Evolutionary conservation across 2,797 vertebrate species (phyloP).

Genomic region (Ataeniobius toweri): DNA sequence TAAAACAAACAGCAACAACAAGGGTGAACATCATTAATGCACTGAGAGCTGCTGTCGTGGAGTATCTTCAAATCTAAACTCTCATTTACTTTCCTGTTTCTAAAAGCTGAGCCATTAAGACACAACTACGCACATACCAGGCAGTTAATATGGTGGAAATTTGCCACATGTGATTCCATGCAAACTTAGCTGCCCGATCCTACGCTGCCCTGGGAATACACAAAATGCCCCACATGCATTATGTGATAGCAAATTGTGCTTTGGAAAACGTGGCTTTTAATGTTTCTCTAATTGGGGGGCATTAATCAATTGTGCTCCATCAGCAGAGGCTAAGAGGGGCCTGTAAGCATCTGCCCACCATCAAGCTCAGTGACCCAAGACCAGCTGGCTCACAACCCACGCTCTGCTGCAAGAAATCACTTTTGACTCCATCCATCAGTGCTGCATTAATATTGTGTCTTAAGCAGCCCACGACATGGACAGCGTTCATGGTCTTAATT

Average conservation of each 20-base stretch:
- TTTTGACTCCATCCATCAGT: slow-evolving; percentile 85
- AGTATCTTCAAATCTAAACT: slow-evolving; percentile 44
- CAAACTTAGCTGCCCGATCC: slow-evolving; percentile 54
- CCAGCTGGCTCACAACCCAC: slow-evolving; percentile 82
- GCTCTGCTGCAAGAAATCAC: slow-evolving; percentile 81
- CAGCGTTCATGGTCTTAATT: slow-evolving; percentile 74
- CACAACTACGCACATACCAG: slow-evolving; percentile 55
- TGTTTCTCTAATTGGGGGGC: slow-evolving; percentile 80
- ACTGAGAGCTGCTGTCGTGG: slow-evolving; percentile 21
- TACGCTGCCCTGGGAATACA: slow-evolving; percentile 62
- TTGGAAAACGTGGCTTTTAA: slow-evolving; percentile 77
- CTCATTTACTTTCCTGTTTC: slow-evolving; percentile 23
- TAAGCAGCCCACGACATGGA: slow-evolving; percentile 71
- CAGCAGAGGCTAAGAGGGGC: slow-evolving; percentile 72
- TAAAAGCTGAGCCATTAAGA: slow-evolving; percentile 59
- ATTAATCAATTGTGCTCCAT: slow-evolving; percentile 83
- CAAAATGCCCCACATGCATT: slow-evolving; percentile 66
- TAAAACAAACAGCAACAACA: slow-evolving; percentile 24
- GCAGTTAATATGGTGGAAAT: slow-evolving; percentile 64
- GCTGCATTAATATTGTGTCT: slow-evolving; percentile 82
- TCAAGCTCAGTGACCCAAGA: slow-evolving; percentile 70
- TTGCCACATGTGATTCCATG: slow-evolving; percentile 68
- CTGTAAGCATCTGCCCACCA: slow-evolving; percentile 71
- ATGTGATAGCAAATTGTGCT: slow-evolving; percentile 69
- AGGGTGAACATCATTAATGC: slow-evolving; percentile 29